Evolutionary conservation across 2,797 vertebrate genomes (phyloP), one percentile per base, ranked within the genome.

Genomic region (Dipus sagitta): DNA sequence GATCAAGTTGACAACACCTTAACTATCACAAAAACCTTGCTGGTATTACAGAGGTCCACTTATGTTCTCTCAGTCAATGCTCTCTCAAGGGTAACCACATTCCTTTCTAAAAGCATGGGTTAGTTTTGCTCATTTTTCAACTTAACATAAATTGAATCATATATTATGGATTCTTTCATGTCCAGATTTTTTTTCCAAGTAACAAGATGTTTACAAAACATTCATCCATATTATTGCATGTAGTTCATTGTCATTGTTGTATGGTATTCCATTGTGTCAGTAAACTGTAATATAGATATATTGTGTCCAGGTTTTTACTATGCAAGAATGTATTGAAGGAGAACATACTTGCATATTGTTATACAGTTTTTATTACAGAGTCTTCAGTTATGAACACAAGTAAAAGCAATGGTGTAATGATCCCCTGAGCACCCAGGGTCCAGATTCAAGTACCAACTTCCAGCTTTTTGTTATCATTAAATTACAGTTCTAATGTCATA

Each of bases 291-390:
- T 65, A 54, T 54, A 9, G 54, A 82, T 92, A 20, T 67, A 68
- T 79, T 84, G 26, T 84, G 67, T 92, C 67, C 68, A 74, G 17
- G 18, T 67, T 83, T 88, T 88, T 82, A 38, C n/a, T n/a, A n/a
- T n/a, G n/a, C n/a, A n/a, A n/a, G n/a, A n/a, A n/a, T n/a, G n/a
- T n/a, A n/a, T n/a, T n/a, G n/a, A n/a, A n/a, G n/a, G n/a, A n/a
- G n/a, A n/a, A n/a, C n/a, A n/a, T n/a, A n/a, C 42, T 83, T 47
- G 60, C 30, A 26, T 77, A 72, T 34, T 92, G 28, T n/a, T 89
- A 26, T 47, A 24, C 52, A 24, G 68, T 74, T 76, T 82, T 80
- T 90, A 68, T 72, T 91, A 54, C 38, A 26, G 54, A 83, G 88
- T 32, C 71, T 93, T 91, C 38, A 78, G 70, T 21, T 8, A 62